These are phyloP conservation scores for Drosophila equinoxialis DNA, from an alignment of 1,140 invertebrate species.

Conservation along the genomic window DNA sequence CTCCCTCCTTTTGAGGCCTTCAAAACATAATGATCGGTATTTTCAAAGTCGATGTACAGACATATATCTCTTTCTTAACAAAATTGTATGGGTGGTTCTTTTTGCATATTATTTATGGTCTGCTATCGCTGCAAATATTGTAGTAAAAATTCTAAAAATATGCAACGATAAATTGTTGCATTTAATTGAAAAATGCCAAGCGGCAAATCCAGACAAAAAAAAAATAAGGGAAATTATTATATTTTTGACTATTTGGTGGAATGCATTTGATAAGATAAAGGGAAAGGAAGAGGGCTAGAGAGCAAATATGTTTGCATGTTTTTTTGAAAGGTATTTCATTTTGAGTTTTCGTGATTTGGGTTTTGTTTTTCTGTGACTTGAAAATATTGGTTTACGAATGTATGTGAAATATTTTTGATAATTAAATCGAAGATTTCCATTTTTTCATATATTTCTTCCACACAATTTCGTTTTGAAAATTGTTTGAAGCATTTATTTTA, in stretches of 20 bases:
- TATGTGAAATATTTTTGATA: neutral
- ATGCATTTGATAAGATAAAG: neutral
- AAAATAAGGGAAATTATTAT: neutral
- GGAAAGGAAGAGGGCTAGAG: neutral
- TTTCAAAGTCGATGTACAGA: neutral
- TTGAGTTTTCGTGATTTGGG: neutral
- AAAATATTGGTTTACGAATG: neutral
- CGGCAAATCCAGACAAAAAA: conserved; percentile 15
- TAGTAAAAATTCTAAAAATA: conserved; percentile 37
- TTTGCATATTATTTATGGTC: conserved; percentile 32
- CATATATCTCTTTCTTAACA: conserved; percentile 1
- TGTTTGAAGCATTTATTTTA: neutral
- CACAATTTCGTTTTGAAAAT: neutral
- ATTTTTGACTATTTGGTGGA: conserved; percentile 13
- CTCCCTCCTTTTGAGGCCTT: too few relatives aligned
- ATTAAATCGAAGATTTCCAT: neutral
- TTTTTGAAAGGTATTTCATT: neutral
- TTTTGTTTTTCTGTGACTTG: neutral
- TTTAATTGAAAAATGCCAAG: conserved; percentile 61
- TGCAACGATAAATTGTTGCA: conserved; percentile 47
- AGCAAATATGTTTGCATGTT: neutral
- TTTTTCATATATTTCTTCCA: neutral
- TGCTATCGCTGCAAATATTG: conserved; percentile 43
- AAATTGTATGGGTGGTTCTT: neutral
- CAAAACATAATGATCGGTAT: neutral